A percentile compares a stretch with the other conserved stretches of the same genome.
Evolutionary conservation across 2,797 vertebrate species (phyloP).

Genomic region (Rhynchotus rufescens): DNA sequence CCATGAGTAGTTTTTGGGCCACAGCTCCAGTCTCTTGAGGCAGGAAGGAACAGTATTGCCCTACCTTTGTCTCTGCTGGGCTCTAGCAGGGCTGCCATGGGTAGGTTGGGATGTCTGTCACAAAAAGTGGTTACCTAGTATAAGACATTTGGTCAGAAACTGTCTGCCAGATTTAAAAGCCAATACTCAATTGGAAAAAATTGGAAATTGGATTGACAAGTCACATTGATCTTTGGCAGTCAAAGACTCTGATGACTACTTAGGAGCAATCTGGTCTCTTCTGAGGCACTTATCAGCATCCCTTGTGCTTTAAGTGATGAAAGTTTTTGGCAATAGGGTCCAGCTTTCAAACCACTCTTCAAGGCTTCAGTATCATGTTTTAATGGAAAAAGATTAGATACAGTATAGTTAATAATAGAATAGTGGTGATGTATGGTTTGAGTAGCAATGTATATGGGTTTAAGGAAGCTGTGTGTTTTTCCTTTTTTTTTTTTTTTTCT

Average conservation of each 20-base stretch:
- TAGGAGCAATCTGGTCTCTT: background rate
- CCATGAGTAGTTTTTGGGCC: background rate
- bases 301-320: background rate
- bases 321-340: background rate
- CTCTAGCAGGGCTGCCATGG: background rate
- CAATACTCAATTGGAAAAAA: background rate
- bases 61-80: no score
- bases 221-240: background rate
- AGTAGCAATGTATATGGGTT: background rate
- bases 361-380: background rate
- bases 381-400: constrained; percentile 1
- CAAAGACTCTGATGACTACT: background rate
- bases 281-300: background rate
- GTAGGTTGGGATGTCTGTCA: rapidly evolving
- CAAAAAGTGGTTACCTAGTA: background rate
- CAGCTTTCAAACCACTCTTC: background rate
- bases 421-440: constrained; percentile 7
- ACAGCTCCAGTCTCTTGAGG: rapidly evolving
- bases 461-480: constrained; percentile 26
- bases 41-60: background rate
- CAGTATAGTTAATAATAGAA: rapidly evolving
- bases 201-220: background rate
- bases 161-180: background rate
- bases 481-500: constrained; percentile 12
- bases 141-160: background rate